Evolutionary conservation across 30 jellyfish, hydroid and myxozoan species (phyloP), one percentile per base, ranked within the genome.

Genomic region (Aurelia aurita): DNA sequence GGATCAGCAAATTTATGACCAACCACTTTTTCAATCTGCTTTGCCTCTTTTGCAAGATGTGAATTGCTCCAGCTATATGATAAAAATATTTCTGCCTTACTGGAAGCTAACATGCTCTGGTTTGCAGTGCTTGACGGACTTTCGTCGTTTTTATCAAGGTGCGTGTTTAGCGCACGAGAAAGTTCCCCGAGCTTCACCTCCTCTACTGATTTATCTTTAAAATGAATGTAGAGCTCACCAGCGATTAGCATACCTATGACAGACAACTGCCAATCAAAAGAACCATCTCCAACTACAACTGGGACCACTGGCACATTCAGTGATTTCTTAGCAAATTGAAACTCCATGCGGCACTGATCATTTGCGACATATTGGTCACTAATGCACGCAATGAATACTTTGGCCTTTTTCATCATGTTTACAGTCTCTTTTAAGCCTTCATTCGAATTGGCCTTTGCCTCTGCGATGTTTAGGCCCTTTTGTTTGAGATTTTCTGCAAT

Each of bases 261-360:
- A 43, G 93, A 69, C 58, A 53, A 23, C 21, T 79, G 44, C 97
- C 97, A 89, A 19, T 81, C 97, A 31, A 58, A 51, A 69, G 93
- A 83, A 23, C 97, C 97, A 49, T 89, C 93, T 20, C 97, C 97
- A 35, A 89, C 78, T 32, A 89, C 97, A 10, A 89, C 60, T 15
- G 97, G 97, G 34, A 89, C 89, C 45, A 82, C 78, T 23, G 97
- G 97, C n/a, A 78, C 69, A 26, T 69, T 72, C 32, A 89, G 55
- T 18, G 97, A 54, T 6, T 89, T 53, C 34, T 79, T 89, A 2
- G 97, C 97, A 57, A 55, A 89, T 32, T 89, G 97, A 63, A 89
- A 89, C 77, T 89, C 97, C 97, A 89, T 89, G 15, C 92, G 84
- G 68, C 97, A 89, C n/a, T 80, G 79, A 23, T 89, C 80, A 78